Base-by-base conservation (phyloP, 1,140 invertebrate species). In the Nymphalis io region DNA sequence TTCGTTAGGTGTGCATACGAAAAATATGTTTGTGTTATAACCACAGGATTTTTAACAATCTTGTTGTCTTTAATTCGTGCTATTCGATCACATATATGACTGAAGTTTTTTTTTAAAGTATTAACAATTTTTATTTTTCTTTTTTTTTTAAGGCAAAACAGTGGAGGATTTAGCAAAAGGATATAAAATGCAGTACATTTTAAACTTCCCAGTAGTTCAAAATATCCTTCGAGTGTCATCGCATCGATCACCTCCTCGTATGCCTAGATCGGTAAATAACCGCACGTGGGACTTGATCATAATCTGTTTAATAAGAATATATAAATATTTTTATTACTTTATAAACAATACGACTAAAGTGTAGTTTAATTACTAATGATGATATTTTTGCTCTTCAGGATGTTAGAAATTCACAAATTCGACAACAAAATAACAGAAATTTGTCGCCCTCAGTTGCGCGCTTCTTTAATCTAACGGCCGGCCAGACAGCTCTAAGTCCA, bases 391-490 rank as follows among this genome's bases (percentile, higher is more conserved):
- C 68, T 8, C 78, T 84, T 58, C 73, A 86, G 85, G 70, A 73
- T 51, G 13, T 68, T 11, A 74, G 76, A 57, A 68, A 53, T 39
- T 60, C 57, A 12, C n/a, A 18, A 70, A 77, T 15, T 15, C 70
- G 74, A 51, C 73, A 77, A 11, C 75, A 66, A 8, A 20, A 59
- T 0, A 74, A 82, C 6, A 78, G 85, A 68, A 87, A 84, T 66
- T 74, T 91, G 44, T 91, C 89, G 12, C 89, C 89, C 4, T 89
- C 87, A 11, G 89, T 91, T 15, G 89, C 87, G 12, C 80, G 77
- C 44, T 91, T 91, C 66, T 91, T 91, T 44, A 63, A 89, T 63
- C 82, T 89, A 67, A 82, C 85, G n/a, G 81, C 83, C 20, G 66
- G 60, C 42, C 87, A 87, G 61, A 55, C 81, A 11, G 74, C 79